Percentiles rank a stretch among this genome's conserved stretches.
Conservation (phyloP, 2,113 vertebrate species). For the Dendrocopos noguchii region DNA sequence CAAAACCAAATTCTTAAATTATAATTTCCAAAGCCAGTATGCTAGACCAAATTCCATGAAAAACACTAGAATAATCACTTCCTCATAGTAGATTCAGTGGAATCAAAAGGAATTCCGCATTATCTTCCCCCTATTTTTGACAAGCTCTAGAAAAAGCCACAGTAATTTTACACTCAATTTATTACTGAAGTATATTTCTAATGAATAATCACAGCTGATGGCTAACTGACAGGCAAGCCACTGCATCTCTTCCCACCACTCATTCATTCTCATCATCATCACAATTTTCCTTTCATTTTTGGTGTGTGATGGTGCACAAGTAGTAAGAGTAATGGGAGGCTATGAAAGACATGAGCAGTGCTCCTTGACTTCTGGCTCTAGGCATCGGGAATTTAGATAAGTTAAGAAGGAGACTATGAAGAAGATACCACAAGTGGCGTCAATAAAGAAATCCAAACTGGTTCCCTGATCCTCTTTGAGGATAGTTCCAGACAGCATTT, state of each 20-base stretch:
- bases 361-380: neutral
- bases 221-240: neutral
- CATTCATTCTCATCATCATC: neutral
- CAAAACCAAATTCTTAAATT: neutral
- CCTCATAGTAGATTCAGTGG: neutral
- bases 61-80: neutral
- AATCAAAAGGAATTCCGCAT: neutral
- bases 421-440: neutral
- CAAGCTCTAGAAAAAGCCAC: constrained; percentile 17
- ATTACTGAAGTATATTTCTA: neutral
- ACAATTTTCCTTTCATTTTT: neutral
- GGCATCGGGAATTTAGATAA: neutral
- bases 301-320: neutral
- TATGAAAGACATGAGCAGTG: neutral
- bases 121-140: neutral
- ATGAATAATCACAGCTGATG: neutral
- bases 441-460: neutral
- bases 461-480: neutral
- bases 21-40: neutral
- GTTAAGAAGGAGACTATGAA: neutral
- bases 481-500: neutral
- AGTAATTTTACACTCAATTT: constrained; percentile 27
- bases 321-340: neutral
- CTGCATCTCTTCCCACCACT: neutral
- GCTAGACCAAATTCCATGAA: neutral